Percentiles rank a stretch among this genome's conserved stretches.
phyloP scores from a whole-genome alignment of 2,113 vertebrate species.

The rat (Rattus norvegicus) region DNA sequence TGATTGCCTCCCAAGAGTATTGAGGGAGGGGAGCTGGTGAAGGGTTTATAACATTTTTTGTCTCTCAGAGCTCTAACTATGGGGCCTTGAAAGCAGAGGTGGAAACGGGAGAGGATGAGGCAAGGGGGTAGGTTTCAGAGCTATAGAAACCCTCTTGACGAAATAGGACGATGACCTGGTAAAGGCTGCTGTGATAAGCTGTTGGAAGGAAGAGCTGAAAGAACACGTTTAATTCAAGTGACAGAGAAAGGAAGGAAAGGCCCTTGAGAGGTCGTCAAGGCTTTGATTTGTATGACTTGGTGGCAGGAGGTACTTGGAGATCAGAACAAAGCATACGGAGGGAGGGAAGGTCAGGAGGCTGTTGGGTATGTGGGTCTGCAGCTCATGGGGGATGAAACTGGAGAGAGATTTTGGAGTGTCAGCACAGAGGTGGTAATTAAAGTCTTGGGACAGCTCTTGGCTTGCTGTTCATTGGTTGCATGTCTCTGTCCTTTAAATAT shows the following conservation, averaged over 20 bases:
- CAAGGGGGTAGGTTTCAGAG: neutral
- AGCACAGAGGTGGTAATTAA: constrained; percentile 40
- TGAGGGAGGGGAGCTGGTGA: neutral
- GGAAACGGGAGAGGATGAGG: neutral
- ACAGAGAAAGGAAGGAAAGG: neutral
- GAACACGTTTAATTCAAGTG: neutral
- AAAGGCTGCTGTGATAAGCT: neutral
- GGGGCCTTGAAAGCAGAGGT: neutral
- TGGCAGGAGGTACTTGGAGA: neutral
- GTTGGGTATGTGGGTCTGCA: neutral
- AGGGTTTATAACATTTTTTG: neutral
- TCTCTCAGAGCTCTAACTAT: neutral
- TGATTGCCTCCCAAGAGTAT: neutral
- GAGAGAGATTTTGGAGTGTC: constrained; percentile 18
- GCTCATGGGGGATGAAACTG: neutral
- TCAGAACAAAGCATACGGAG: neutral
- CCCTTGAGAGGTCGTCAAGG: neutral
- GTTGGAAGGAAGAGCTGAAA: constrained; percentile 31
- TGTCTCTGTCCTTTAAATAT: constrained; percentile 70
- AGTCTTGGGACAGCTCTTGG: constrained; percentile 55
- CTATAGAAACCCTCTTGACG: neutral
- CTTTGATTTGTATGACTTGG: neutral
- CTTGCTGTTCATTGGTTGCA: constrained; percentile 6
- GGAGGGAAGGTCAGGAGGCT: neutral
- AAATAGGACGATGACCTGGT: neutral